Evolutionary conservation across 2,888 invertebrate species (phyloP).

Genomic region (Coecobrya sp.): DNA sequence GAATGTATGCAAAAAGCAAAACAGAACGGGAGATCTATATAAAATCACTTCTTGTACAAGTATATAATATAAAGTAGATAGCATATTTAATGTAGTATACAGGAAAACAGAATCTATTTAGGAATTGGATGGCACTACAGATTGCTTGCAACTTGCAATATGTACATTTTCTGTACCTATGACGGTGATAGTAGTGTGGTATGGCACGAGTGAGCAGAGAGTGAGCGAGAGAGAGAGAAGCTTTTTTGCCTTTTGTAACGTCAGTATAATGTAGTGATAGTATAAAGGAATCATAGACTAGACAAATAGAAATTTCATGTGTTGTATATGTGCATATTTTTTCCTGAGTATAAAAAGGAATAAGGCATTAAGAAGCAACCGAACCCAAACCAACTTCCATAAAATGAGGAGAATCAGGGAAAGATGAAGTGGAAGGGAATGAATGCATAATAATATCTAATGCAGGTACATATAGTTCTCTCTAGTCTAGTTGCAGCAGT

Average conservation of each 20-base stretch:
- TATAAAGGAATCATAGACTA: neutral
- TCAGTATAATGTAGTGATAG: neutral
- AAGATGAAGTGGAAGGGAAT: constrained; percentile 31
- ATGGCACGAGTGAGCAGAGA: constrained; percentile 25
- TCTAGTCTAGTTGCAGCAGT: neutral
- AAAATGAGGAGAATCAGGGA: constrained; percentile 59
- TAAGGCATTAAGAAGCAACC: constrained; percentile 2
- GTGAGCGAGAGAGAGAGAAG: neutral
- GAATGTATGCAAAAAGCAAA: constrained; percentile 8
- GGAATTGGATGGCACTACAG: neutral
- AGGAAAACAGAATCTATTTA: constrained; percentile 37
- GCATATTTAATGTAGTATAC: neutral
- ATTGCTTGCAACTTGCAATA: constrained; percentile 11
- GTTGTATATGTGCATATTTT: neutral
- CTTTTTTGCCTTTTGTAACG: constrained; percentile 11
- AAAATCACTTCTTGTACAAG: neutral
- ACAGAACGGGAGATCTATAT: neutral
- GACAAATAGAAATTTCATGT: neutral
- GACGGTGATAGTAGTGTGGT: neutral
- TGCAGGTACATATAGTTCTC: neutral
- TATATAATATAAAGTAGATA: neutral
- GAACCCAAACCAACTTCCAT: constrained; percentile 25
- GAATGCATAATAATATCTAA: constrained; percentile 31
- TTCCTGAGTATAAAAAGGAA: neutral
- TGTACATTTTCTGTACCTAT: no score